Percentiles rank a stretch among this genome's conserved stretches.
phyloP scores from a whole-genome alignment of 2,113 vertebrate genomes.

The Tenrec ecaudatus region DNA sequence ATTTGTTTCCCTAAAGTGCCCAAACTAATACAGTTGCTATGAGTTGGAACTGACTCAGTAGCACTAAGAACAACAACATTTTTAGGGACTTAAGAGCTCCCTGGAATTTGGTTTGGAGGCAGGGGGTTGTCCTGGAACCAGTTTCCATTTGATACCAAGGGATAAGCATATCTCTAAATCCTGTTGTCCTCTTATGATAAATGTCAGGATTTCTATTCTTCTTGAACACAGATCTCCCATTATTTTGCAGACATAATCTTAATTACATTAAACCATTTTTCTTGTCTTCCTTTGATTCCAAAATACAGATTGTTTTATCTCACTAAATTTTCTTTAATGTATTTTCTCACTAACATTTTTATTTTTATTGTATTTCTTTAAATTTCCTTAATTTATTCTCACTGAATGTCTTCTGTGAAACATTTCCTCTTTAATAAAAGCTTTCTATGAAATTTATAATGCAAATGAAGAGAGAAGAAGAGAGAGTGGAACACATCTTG shows the following conservation, averaged over 20 bases:
- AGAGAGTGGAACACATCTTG: too few relatives aligned
- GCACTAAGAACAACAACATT: too few relatives aligned
- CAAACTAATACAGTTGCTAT: too few relatives aligned
- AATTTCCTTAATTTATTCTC: not conserved
- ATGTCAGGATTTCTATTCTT: not conserved
- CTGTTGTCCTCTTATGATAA: slow-evolving; percentile 4
- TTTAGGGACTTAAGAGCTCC: too few relatives aligned
- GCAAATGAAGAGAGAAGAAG: too few relatives aligned
- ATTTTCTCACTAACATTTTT: not conserved
- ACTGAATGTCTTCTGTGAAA: not conserved
- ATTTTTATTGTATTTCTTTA: too few relatives aligned
- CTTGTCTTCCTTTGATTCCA: not conserved
- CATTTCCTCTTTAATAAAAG: slow-evolving; percentile 47
- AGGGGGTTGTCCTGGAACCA: not conserved
- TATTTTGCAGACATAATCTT: not conserved
- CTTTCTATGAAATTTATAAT: slow-evolving; percentile 16
- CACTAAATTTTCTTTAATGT: not conserved
- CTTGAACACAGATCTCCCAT: not conserved
- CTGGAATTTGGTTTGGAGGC: not conserved
- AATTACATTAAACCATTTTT: not conserved
- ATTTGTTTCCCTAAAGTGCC: too few relatives aligned
- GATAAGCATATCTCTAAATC: not conserved
- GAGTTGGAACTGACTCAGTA: too few relatives aligned
- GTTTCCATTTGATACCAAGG: not conserved
- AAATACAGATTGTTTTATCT: not conserved